Evolutionary conservation across 1,140 invertebrate species (phyloP).

Genomic region (Temnothorax longispinosus): DNA sequence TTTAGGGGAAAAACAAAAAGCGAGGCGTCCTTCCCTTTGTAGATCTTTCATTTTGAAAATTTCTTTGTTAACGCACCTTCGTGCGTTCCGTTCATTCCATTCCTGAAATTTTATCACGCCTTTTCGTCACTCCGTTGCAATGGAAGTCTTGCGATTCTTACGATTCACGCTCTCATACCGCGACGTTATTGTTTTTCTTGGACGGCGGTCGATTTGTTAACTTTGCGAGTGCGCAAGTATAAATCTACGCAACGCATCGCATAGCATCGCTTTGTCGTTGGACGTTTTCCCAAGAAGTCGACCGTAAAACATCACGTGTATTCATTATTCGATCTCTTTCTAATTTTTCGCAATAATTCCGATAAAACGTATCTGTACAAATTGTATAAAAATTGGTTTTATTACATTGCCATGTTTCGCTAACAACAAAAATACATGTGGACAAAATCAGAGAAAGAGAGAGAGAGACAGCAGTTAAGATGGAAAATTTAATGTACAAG

Average conservation of each 20-base stretch:
- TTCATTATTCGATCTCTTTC: not conserved
- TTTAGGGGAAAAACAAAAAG: not conserved
- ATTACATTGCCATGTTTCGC: not conserved
- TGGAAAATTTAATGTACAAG: not conserved
- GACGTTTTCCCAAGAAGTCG: not conserved
- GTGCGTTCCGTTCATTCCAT: not conserved
- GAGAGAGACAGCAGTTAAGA: not conserved
- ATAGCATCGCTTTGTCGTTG: not conserved
- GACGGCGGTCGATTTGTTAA: not conserved
- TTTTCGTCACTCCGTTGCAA: not conserved
- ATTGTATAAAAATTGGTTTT: not conserved
- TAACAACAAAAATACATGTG: not conserved
- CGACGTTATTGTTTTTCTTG: not conserved
- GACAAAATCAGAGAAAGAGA: not conserved
- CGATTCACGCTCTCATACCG: not conserved
- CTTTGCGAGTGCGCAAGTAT: not conserved
- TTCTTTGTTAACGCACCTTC: not conserved
- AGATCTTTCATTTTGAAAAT: not conserved
- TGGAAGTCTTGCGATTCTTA: constrained; percentile 2
- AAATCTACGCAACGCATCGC: not conserved
- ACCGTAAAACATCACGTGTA: not conserved
- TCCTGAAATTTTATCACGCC: not conserved
- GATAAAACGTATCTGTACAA: not conserved
- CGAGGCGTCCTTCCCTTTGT: not conserved
- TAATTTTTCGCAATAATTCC: not conserved